Conservation (phyloP, 2,797 vertebrate species). For the Mallotus villosus region DNA sequence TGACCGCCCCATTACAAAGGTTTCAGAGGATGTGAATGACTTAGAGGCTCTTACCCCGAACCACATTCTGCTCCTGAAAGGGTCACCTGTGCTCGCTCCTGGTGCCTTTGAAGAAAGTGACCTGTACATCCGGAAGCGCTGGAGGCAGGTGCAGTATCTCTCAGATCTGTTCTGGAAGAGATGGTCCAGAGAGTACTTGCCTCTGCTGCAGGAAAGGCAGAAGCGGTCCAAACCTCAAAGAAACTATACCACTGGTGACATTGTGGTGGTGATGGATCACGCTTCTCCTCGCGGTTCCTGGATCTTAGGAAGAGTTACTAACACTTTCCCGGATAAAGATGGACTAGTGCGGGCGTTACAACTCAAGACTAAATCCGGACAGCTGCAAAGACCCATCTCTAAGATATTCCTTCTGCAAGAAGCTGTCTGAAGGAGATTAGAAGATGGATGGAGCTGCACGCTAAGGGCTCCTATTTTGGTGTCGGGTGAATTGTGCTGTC, state of each 20-base stretch:
- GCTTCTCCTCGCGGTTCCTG: slow-evolving; percentile 11
- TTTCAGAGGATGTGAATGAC: neutral
- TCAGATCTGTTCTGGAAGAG: slow-evolving; percentile 8
- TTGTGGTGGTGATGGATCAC: slow-evolving; percentile 2
- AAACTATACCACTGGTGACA: neutral
- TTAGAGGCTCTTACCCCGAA: neutral
- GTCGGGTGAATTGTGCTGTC: too few relatives aligned
- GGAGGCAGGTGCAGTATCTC: neutral
- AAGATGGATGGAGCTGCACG: too few relatives aligned
- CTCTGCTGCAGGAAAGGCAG: slow-evolving; percentile 6
- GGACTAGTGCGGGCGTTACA: neutral
- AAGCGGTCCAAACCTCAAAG: neutral
- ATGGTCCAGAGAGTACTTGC: neutral
- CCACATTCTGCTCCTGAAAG: slow-evolving; percentile 1
- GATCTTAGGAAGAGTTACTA: neutral
- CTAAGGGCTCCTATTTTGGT: too few relatives aligned
- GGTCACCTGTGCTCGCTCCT: neutral
- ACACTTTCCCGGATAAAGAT: neutral
- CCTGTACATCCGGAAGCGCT: neutral
- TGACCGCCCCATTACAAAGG: too few relatives aligned
- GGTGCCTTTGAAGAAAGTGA: slow-evolving; percentile 1
- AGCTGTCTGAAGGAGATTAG: too few relatives aligned
- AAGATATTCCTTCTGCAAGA: neutral
- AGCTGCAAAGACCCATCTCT: neutral
- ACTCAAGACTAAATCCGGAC: neutral